Base-by-base conservation (phyloP, 2,888 invertebrate genomes). In the Drosophila robusta region DNA sequence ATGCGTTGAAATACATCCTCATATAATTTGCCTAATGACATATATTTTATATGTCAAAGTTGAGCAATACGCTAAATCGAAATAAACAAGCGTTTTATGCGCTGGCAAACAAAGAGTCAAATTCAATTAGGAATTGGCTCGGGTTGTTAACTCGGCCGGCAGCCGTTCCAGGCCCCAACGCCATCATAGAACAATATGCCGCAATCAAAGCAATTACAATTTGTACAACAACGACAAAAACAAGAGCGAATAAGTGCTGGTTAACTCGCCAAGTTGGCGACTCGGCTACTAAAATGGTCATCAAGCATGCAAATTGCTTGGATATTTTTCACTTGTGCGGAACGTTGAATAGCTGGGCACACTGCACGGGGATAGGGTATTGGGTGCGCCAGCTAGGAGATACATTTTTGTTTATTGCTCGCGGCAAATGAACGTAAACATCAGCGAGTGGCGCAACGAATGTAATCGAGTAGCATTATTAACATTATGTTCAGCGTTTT, bases 261-360 rank as follows among this genome's bases (percentile, higher is more conserved):
- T 51, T 66, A 70, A 76, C 54, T 70, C 56, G 41, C 45, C 73
- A 71, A 71, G 52, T 71, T 71, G 62, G 45, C 67, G 66, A 76
- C 77, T 76, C 46, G 61, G 54, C 61, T 34, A 57, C 22, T 57
- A 65, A 68, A 76, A 65, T 61, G 75, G 61, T 70, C 80, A 83
- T 82, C 69, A 87, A 62, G 68, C 72, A 87, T 83, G 82, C 72
- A 85, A 83, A 81, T 81, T 76, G 75, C 55, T 56, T 66, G 62
- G 62, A 87, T 72, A 80, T 80, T 75, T 87, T 76, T 71, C 76
- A 78, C 78, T 68, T 66, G 68, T 50, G 24, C 44, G 45, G 34
- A 9, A 29, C 29, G 2, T 29, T 29, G 14, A 52, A 38, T 50
- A 42, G 12, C 47, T 36, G 49, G 34, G 9, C 29, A 22, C 22